A percentile compares a stretch with the other conserved stretches of the same genome.
Conservation (phyloP, 2,797 vertebrate genomes). For the Pterois miles region DNA sequence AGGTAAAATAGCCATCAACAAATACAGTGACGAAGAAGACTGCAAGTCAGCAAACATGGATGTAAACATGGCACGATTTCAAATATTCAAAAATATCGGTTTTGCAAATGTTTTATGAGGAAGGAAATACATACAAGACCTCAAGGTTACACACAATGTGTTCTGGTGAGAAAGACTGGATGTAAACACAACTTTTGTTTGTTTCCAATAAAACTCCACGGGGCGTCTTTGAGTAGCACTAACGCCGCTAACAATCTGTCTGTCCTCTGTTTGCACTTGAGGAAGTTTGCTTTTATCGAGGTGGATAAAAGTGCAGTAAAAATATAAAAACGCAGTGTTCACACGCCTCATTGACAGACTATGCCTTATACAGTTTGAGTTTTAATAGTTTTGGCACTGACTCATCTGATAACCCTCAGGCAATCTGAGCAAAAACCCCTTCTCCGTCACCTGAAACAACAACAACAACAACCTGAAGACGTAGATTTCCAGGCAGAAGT, state of each 20-base stretch:
- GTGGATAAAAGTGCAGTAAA: background rate
- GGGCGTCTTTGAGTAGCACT: background rate
- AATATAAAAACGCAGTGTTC: background rate
- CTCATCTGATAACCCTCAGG: background rate
- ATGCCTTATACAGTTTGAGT: background rate
- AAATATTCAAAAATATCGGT: no score
- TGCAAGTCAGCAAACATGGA: background rate
- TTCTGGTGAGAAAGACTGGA: no score
- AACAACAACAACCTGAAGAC: constrained; percentile 1
- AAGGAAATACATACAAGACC: no score
- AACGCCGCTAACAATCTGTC: background rate
- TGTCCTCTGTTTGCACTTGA: background rate
- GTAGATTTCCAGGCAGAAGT: background rate
- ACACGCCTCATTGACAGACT: background rate
- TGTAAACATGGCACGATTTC: no score
- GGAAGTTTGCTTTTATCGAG: background rate
- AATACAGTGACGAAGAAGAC: background rate
- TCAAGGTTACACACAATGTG: no score
- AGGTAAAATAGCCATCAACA: background rate
- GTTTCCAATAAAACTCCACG: no score
- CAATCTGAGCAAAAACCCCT: background rate
- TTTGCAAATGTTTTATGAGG: no score
- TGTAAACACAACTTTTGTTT: no score
- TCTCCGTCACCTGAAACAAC: background rate
- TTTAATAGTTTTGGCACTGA: background rate